Evolutionary conservation across 2,797 vertebrate genomes (phyloP).

Genomic region (Parotocinclus haroldoi): DNA sequence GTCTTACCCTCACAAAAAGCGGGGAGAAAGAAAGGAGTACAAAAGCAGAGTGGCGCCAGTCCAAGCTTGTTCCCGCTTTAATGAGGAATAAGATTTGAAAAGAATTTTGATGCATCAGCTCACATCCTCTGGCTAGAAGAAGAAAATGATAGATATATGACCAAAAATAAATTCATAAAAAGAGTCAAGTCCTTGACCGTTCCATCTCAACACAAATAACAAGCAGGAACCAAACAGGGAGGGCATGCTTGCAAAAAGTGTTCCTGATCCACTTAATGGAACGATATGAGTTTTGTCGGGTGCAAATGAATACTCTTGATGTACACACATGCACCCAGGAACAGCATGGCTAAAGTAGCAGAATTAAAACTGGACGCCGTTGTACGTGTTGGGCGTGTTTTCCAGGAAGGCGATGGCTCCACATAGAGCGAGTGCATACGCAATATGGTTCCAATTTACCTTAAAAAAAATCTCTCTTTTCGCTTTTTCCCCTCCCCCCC

Average conservation of each 20-base stretch:
- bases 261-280: no score
- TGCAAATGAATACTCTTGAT: conserved; percentile 28
- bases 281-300: conserved; percentile 5
- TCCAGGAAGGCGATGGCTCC: conserved; percentile 48
- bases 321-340: conserved; percentile 53
- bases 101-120: neutral
- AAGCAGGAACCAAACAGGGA: no score
- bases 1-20: conserved; percentile 61
- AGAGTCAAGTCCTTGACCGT: no score
- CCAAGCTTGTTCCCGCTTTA: conserved; percentile 3
- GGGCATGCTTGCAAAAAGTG: neutral
- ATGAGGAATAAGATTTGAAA: neutral
- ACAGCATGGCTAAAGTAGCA: conserved; percentile 61
- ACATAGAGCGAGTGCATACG: conserved; percentile 34
- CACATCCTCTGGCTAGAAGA: neutral
- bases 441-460: conserved; percentile 53
- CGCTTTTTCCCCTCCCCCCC: conserved; percentile 13
- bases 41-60: conserved; percentile 17
- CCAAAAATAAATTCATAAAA: no score
- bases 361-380: conserved; percentile 48
- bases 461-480: conserved; percentile 27
- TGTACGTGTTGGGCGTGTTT: conserved; percentile 30
- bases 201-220: no score
- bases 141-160: no score
- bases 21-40: conserved; percentile 52